phyloP scores from a whole-genome alignment of 2,113 vertebrate genomes.

The Oncorhynchus keta region DNA sequence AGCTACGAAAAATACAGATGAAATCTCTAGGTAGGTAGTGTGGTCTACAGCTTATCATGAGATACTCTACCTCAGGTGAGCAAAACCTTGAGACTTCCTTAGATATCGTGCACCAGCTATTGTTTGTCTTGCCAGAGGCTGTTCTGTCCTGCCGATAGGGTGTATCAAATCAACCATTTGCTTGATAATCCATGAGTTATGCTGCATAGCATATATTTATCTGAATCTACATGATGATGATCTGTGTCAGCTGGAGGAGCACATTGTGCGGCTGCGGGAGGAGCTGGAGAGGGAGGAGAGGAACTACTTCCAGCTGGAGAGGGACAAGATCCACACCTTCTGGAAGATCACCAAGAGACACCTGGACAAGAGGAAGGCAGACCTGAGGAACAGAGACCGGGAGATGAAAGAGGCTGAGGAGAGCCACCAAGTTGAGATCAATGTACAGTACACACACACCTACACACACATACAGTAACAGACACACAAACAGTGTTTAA shows the following conservation, averaged over 20 bases:
- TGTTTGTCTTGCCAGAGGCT: too few relatives aligned
- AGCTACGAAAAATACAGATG: too few relatives aligned
- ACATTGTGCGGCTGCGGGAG: slow-evolving; percentile 76
- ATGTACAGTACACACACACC: slow-evolving; percentile 64
- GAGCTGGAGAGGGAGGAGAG: slow-evolving; percentile 91
- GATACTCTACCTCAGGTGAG: too few relatives aligned
- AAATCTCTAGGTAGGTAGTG: too few relatives aligned
- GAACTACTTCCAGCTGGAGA: slow-evolving; percentile 91
- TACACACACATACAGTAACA: not conserved
- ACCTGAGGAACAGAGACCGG: slow-evolving; percentile 79
- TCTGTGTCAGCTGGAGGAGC: slow-evolving; percentile 79
- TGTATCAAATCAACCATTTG: too few relatives aligned
- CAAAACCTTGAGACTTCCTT: too few relatives aligned
- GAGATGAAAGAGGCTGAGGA: slow-evolving; percentile 86
- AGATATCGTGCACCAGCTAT: too few relatives aligned
- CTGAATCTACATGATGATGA: not conserved
- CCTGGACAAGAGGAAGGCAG: slow-evolving; percentile 81
- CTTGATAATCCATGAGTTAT: too few relatives aligned
- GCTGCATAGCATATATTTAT: too few relatives aligned
- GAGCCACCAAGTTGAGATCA: slow-evolving; percentile 86
- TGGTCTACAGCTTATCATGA: too few relatives aligned
- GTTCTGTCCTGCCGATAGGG: too few relatives aligned
- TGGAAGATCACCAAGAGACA: slow-evolving; percentile 84
- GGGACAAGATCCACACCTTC: slow-evolving; percentile 84
- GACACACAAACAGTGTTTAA: not conserved